Evolutionary conservation across 2,888 invertebrate genomes (phyloP), one percentile per base, ranked within the genome.

Genomic region (Yponomeuta evonymella): DNA sequence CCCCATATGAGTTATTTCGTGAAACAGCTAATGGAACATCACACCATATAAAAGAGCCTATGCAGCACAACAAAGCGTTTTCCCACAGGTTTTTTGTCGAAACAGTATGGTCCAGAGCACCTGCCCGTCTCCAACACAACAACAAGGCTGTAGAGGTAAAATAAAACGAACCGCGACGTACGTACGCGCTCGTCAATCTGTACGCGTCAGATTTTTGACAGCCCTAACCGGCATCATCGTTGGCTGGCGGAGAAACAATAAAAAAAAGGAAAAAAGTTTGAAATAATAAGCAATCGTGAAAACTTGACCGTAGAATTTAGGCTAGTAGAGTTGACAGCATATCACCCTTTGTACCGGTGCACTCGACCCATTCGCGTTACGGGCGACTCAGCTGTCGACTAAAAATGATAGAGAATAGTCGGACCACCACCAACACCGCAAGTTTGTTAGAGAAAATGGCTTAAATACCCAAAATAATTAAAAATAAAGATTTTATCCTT

Each of bases 181-280:
- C 83, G 81, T 58, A 43, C 80, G 83, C 85, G 88, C 88, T 90
- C 90, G 91, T 92, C 91, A 91, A 90, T 91, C 89, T 84, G 81
- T 77, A 84, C 87, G 90, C 87, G 90, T 91, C 91, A 90, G 83
- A 82, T 80, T 86, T 90, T 87, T 91, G 91, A 92, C 91, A 91
- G 91, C 85, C 83, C 82, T 86, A 87, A 90, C 90, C 90, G 90
- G 86, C 90, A 88, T 90, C 90, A 89, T 80, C 84, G 85, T 75
- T 75, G 73, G 75, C 79, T 58, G 51, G 51, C 15, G 76, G 77
- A 75, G 75, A 82, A 84, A 87, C 84, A 30, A 6, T 51, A 30
- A 84, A 82, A 81, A 83, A 81, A 79, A 79, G 67, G 36, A 76
- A 78, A 75, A 48, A 67, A 36, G 10, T 64, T 23, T 64, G n/a